Conservation (phyloP, 2,113 vertebrate species). For the Gymnogyps californianus region DNA sequence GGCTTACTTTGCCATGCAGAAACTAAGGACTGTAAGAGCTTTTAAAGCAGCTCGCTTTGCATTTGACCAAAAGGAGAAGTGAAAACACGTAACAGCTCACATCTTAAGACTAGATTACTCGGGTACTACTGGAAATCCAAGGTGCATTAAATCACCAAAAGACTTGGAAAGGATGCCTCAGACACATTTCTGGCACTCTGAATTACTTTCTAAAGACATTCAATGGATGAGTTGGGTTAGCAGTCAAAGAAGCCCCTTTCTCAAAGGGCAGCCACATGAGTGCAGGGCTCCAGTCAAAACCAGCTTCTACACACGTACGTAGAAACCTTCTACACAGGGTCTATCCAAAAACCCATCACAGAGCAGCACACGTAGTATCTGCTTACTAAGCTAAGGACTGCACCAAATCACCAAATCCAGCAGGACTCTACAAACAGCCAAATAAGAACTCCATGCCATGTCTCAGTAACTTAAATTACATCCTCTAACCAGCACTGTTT, state of each 20-base stretch:
- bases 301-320: too few relatives aligned
- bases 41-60: neutral
- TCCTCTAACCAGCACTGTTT: neutral
- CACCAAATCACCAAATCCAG: neutral
- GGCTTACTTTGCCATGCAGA: neutral
- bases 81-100: neutral
- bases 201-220: neutral
- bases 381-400: too few relatives aligned
- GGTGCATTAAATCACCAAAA: neutral
- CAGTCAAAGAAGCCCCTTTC: neutral
- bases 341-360: neutral
- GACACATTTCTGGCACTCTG: too few relatives aligned
- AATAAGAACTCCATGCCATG: rapidly evolving
- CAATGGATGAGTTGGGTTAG: neutral
- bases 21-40: neutral
- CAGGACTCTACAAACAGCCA: neutral
- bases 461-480: too few relatives aligned
- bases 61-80: neutral
- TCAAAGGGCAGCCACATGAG: neutral
- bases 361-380: rapidly evolving
- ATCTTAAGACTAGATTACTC: neutral
- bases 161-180: neutral
- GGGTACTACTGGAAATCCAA: neutral
- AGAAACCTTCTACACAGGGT: neutral
- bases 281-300: neutral